phyloP scores from a whole-genome alignment of 1,140 invertebrate genomes.

The Apis florea region DNA sequence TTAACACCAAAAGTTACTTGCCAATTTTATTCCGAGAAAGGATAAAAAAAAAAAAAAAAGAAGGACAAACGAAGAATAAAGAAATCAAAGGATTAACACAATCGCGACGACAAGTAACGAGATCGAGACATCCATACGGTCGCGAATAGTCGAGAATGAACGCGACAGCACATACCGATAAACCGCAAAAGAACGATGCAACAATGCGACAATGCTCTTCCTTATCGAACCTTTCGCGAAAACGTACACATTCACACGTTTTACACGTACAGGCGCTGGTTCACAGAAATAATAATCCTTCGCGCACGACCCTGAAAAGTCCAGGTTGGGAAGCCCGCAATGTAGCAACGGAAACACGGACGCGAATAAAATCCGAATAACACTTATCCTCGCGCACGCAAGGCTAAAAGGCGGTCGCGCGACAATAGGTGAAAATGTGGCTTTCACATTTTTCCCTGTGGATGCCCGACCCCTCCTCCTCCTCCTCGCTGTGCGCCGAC shows the following conservation, averaged over 20 bases:
- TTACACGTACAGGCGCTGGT: neutral
- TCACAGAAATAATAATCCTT: conserved; percentile 17
- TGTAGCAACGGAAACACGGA: conserved; percentile 4
- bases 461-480: neutral
- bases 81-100: neutral
- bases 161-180: neutral
- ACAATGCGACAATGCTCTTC: conserved; percentile 15
- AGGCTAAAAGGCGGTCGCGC: conserved; percentile 37
- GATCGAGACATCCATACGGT: neutral
- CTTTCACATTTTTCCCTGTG: conserved; percentile 41
- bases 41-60: too few species aligned
- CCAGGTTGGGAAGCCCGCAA: neutral
- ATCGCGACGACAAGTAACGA: neutral
- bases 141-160: neutral
- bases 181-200: neutral
- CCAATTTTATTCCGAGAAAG: too few species aligned
- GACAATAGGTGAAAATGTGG: conserved; percentile 46
- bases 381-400: conserved; percentile 13
- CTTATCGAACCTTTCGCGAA: conserved; percentile 1
- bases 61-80: too few species aligned
- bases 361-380: conserved; percentile 21
- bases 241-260: neutral
- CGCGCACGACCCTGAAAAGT: conserved; percentile 21
- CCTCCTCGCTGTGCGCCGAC: neutral
- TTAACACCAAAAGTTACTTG: neutral